Conservation (phyloP, 1,140 invertebrate genomes). For the Leptinotarsa undecemlineata region DNA sequence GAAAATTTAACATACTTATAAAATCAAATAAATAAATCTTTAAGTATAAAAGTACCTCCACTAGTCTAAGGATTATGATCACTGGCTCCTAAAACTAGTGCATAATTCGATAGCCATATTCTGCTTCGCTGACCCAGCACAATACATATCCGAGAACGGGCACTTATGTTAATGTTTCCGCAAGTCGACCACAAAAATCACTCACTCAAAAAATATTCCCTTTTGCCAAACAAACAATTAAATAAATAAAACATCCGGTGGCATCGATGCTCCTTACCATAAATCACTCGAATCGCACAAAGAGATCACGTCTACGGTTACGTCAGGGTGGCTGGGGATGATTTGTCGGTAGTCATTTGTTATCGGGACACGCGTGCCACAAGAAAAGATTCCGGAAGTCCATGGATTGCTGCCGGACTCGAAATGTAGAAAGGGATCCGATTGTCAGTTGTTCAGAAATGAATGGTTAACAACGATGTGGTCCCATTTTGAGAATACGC, state of each 20-base stretch:
- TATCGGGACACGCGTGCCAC: slow-evolving; percentile 30
- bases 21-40: too few species aligned
- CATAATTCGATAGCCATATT: slow-evolving; percentile 1
- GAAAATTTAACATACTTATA: too few species aligned
- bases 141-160: slow-evolving; percentile 1
- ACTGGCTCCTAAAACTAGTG: not conserved
- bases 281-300: slow-evolving; percentile 40
- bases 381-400: slow-evolving; percentile 21
- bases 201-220: slow-evolving; percentile 42
- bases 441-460: not conserved
- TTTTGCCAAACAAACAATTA: slow-evolving; percentile 47
- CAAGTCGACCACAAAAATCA: slow-evolving; percentile 42
- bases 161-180: slow-evolving; percentile 46
- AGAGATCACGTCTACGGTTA: slow-evolving; percentile 31
- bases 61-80: too few species aligned
- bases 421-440: not conserved
- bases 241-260: slow-evolving; percentile 49
- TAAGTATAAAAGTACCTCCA: too few species aligned
- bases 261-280: slow-evolving; percentile 24
- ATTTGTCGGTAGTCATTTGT: slow-evolving; percentile 48
- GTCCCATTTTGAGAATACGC: too few species aligned
- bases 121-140: not conserved
- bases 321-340: slow-evolving; percentile 33
- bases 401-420: slow-evolving; percentile 2
- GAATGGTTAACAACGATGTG: not conserved